Conservation (phyloP, 2,113 vertebrate species). For the Xenotilapia caudafasciata region DNA sequence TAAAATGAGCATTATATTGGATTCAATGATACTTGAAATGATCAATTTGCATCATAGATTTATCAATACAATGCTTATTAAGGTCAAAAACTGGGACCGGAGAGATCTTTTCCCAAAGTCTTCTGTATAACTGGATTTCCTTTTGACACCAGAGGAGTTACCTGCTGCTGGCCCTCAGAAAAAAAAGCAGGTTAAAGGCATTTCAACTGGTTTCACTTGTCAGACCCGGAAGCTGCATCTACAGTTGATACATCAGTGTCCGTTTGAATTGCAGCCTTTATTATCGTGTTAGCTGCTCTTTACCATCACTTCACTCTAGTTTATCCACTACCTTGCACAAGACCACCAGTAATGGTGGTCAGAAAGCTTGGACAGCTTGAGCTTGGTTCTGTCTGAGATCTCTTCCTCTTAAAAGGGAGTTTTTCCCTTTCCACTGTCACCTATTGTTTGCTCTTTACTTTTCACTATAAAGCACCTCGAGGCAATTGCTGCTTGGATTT, state of each 20-base stretch:
- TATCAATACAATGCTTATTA: background rate
- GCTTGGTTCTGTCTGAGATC: background rate
- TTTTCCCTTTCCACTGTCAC: background rate
- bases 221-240: background rate
- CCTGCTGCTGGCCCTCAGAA: background rate
- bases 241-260: background rate
- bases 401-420: background rate
- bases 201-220: background rate
- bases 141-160: background rate
- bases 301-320: background rate
- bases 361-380: background rate
- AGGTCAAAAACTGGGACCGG: background rate
- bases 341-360: background rate
- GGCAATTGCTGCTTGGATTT: background rate
- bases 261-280: background rate
- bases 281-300: background rate
- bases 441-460: background rate
- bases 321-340: background rate
- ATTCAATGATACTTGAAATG: background rate
- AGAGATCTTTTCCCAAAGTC: background rate
- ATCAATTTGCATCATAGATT: background rate
- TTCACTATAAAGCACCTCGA: background rate
- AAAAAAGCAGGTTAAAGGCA: background rate
- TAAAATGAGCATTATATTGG: background rate
- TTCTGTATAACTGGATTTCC: background rate